Conservation (phyloP, 2,113 vertebrate species). For the Nesoenas mayeri region DNA sequence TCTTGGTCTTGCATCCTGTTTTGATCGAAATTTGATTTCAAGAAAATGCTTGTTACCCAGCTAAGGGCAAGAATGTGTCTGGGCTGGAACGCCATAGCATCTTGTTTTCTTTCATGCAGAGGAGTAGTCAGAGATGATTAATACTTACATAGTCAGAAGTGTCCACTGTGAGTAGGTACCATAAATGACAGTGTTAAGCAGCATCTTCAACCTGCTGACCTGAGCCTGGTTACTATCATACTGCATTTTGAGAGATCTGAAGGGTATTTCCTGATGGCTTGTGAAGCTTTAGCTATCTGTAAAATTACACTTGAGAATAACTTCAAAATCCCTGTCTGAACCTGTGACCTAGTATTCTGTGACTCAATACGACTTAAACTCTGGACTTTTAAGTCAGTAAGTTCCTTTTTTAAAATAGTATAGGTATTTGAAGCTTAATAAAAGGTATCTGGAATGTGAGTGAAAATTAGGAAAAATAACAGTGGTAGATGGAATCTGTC, state of each 20-base stretch:
- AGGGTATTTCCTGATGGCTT: not conserved
- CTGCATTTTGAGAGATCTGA: not conserved
- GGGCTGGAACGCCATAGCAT: not conserved
- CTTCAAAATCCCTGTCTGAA: constrained; percentile 1
- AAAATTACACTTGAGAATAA: not conserved
- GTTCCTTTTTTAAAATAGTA: not conserved
- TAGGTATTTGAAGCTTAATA: not conserved
- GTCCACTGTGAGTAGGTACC: not conserved
- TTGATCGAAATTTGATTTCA: not conserved
- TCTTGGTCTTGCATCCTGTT: not conserved
- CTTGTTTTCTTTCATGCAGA: not conserved
- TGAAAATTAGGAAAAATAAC: not conserved
- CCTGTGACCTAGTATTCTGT: not conserved
- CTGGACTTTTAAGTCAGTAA: not conserved
- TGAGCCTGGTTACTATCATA: not conserved
- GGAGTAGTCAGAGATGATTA: not conserved
- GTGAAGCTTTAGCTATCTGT: not conserved
- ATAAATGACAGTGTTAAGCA: not conserved
- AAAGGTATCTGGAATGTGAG: not conserved
- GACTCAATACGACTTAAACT: not conserved
- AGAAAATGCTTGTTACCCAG: not conserved
- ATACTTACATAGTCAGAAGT: not conserved
- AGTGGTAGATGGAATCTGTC: not conserved
- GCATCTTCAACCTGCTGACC: not conserved
- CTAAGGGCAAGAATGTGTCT: not conserved